Conservation (phyloP, 92 coral and sea anemone species). For the Porites lobata region DNA sequence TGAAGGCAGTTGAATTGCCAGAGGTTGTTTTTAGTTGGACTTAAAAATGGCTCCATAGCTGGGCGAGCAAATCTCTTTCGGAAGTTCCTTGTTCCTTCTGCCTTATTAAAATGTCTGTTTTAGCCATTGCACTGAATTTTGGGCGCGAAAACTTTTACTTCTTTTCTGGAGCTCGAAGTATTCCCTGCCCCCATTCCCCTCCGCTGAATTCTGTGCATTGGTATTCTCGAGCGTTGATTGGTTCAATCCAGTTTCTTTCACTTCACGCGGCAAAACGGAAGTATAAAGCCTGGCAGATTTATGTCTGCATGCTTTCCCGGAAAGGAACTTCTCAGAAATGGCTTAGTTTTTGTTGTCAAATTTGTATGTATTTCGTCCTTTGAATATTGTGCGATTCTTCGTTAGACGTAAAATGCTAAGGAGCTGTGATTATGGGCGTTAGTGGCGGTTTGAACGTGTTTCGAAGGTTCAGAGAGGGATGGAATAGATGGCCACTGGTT, state of each 20-base stretch:
- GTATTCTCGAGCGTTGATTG: not conserved
- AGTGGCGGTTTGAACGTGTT: slow-evolving; percentile 28
- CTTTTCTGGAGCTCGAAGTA: not conserved
- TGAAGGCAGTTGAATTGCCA: too few species aligned
- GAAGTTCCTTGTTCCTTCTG: too few species aligned
- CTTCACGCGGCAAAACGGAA: slow-evolving; percentile 5
- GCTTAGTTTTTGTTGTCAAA: not conserved
- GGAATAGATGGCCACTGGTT: slow-evolving; percentile 16
- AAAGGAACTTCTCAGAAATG: slow-evolving; percentile 4
- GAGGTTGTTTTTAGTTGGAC: too few species aligned
- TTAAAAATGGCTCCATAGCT: too few species aligned
- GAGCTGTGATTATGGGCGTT: slow-evolving; percentile 31
- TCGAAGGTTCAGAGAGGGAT: slow-evolving; percentile 23
- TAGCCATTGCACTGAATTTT: not conserved
- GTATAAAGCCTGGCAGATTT: slow-evolving; percentile 14
- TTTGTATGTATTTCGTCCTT: not conserved
- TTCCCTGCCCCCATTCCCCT: not conserved
- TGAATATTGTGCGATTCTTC: not conserved
- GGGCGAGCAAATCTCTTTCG: too few species aligned
- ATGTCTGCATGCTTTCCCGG: not conserved
- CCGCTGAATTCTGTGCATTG: too few species aligned
- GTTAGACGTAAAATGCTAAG: slow-evolving; percentile 32
- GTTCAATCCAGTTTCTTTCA: slow-evolving; percentile 38
- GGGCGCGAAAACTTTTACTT: not conserved
- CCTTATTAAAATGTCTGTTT: too few species aligned